Percentiles rank a stretch among this genome's conserved stretches.
These are phyloP conservation scores for Platichthys stellatus DNA, from an alignment of 2,113 vertebrate genomes.

Conservation along the genomic window DNA sequence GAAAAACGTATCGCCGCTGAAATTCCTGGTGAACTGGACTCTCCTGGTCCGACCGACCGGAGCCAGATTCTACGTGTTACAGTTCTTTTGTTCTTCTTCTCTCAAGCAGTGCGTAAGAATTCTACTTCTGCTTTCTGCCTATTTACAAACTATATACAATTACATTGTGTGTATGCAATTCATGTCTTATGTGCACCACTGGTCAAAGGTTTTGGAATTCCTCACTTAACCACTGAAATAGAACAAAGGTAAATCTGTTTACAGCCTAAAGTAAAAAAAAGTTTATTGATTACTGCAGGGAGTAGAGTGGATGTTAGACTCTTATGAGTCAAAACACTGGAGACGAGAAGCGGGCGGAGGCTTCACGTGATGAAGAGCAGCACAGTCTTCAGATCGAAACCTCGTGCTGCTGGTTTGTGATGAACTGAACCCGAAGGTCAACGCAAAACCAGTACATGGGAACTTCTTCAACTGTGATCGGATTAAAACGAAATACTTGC, in stretches of 20 bases:
- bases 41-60: background rate
- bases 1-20: background rate
- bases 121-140: slow-evolving; percentile 40
- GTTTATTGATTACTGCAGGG: too few relatives aligned
- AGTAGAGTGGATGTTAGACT: too few relatives aligned
- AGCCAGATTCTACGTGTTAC: background rate
- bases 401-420: too few relatives aligned
- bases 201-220: background rate
- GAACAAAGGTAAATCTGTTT: background rate
- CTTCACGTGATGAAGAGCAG: too few relatives aligned
- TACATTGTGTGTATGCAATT: slow-evolving; percentile 31
- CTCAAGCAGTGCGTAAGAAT: slow-evolving; percentile 32
- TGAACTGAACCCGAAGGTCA: too few relatives aligned
- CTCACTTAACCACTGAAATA: background rate
- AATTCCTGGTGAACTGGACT: background rate
- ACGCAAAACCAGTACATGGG: too few relatives aligned
- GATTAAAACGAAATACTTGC: too few relatives aligned
- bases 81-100: slow-evolving; percentile 13
- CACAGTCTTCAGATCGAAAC: too few relatives aligned
- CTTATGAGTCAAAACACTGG: too few relatives aligned
- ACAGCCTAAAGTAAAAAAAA: too few relatives aligned
- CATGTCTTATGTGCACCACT: background rate
- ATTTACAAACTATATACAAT: slow-evolving; percentile 69
- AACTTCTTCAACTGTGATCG: too few relatives aligned
- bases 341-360: too few relatives aligned